Evolutionary conservation across 2,888 invertebrate species (phyloP), one percentile per base, ranked within the genome.

Genomic region (Synergus gifuensis): DNA sequence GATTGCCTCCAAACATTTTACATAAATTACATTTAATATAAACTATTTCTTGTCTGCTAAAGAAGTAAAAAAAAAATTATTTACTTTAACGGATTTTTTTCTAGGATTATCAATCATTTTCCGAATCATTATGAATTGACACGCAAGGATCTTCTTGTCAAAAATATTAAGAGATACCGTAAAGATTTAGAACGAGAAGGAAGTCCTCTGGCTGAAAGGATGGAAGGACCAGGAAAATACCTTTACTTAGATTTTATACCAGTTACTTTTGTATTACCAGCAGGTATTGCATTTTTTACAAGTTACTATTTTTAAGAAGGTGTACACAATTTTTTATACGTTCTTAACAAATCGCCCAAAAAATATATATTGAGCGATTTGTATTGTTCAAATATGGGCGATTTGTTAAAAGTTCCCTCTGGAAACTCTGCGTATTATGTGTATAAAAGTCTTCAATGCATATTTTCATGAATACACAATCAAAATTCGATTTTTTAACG

Each of bases 91-190:
- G 54, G 8, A 16, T 46, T 79, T 5, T 16, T 81, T 87, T 90
- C 76, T 86, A 96, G 96, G 93, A 94, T 98, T 78, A 98, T 98
- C 84, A 98, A 98, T 93, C 98, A 99, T 92, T 99, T 98, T 91
- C 98, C 98, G 0, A 99, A 98, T 92, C 98, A 98, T 91, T 97
- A 98, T 89, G 98, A 99, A 91, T 93, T 99, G 78, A 98, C 98
- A 0, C 94, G 99, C 16, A 99, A 99, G 93, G 99, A 99, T 93
- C 93, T 99, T 78, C 94, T 99, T 85, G 98, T 99, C 76, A 98
- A 98, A 93, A 98, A 99, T 90, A 98, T 99, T 73, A 98, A 98
- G 91, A 93, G 98, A 44, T 99, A 98, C 91, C 94, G 98, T 77
- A 97, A 98, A 87, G 98, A 98, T 85, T 93, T 98, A 84, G 98